Conservation (phyloP, 2,888 invertebrate genomes). For the Phortica magna region DNA sequence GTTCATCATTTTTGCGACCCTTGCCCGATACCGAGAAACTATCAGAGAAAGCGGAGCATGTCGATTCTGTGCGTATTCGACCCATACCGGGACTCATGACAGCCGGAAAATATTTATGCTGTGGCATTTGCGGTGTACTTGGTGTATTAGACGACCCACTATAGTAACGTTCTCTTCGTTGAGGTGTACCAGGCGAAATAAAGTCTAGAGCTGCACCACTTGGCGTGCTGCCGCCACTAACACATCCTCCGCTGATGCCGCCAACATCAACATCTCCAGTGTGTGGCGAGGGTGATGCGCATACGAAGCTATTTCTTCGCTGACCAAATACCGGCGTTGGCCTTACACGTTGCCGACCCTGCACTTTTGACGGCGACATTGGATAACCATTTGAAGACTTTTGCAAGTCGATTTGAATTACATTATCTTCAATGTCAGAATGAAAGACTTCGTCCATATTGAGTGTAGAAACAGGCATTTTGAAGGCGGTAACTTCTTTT, state of each 20-base stretch:
- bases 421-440: constrained; percentile 73
- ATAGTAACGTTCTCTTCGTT: constrained; percentile 67
- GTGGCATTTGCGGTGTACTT: constrained; percentile 50
- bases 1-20: constrained; percentile 78
- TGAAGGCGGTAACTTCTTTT: constrained; percentile 61
- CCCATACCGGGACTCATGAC: constrained; percentile 64
- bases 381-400: constrained; percentile 62
- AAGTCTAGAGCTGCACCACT: constrained; percentile 27
- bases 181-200: constrained; percentile 57
- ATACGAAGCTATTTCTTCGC: constrained; percentile 83
- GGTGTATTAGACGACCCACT: constrained; percentile 61
- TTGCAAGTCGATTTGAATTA: constrained; percentile 74
- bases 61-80: constrained; percentile 77
- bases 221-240: constrained; percentile 35
- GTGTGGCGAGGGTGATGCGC: constrained; percentile 76
- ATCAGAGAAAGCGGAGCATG: constrained; percentile 76
- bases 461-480: constrained; percentile 60
- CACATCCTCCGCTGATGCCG: not conserved
- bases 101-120: constrained; percentile 63
- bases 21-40: constrained; percentile 55
- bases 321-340: constrained; percentile 84
- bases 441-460: constrained; percentile 67
- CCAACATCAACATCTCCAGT: constrained; percentile 46
- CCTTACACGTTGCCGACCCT: constrained; percentile 84
- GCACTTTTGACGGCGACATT: constrained; percentile 80